Conservation (phyloP, 2,113 vertebrate species). For the Phalacrocorax carbo region DNA sequence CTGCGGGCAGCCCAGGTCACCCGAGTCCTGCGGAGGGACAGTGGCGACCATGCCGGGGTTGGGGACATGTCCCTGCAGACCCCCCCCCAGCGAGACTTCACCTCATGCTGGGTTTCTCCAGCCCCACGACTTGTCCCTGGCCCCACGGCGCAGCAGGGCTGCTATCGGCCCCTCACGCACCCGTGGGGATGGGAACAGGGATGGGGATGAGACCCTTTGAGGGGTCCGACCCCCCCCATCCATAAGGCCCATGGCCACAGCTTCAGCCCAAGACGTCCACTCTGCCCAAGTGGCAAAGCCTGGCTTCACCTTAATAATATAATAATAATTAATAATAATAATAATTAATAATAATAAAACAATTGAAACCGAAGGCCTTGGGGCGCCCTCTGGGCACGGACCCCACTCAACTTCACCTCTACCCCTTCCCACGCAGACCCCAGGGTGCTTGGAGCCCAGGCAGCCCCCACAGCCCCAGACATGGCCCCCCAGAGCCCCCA, state of each 20-base stretch:
- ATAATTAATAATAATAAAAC: not conserved
- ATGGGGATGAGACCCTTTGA: not conserved
- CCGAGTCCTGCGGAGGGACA: not conserved
- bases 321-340: conserved; percentile 38
- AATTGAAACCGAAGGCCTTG: no score
- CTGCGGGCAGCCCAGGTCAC: not conserved
- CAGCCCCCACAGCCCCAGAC: no score
- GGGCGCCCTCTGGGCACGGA: no score
- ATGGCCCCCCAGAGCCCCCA: not conserved
- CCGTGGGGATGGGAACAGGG: not conserved
- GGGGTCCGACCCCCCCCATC: not conserved
- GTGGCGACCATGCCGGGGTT: not conserved
- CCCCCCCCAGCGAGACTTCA: conserved; percentile 16
- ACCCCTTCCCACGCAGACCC: no score
- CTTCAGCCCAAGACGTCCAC: not conserved
- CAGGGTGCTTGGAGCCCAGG: no score
- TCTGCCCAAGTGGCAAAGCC: conserved; percentile 29
- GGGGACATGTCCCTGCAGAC: not conserved
- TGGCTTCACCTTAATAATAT: conserved; percentile 61
- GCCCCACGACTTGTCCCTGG: not conserved
- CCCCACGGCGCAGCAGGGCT: not conserved
- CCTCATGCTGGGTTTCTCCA: not conserved
- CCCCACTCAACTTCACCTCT: no score
- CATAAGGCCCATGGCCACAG: not conserved
- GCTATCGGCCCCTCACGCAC: accelerated